Conservation (phyloP, 2,113 vertebrate species). For the Coracopsis vasa region DNA sequence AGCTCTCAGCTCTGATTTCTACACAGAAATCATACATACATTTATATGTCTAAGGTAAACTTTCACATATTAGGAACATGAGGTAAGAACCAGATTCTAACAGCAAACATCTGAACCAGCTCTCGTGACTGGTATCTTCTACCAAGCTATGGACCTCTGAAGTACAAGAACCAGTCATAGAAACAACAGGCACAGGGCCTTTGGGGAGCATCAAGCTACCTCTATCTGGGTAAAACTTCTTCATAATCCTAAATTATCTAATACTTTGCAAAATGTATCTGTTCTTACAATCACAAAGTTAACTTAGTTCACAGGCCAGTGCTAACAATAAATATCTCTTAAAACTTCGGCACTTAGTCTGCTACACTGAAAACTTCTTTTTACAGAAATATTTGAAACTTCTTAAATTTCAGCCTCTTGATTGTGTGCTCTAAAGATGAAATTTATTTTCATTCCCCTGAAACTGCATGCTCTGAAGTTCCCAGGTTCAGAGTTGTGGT, state of each 20-base stretch:
- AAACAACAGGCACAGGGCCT: not conserved
- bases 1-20: not conserved
- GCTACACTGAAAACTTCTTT: conserved; percentile 53
- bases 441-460: conserved; percentile 77
- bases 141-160: not conserved
- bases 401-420: conserved; percentile 82
- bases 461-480: conserved; percentile 77
- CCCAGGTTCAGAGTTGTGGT: conserved; percentile 78
- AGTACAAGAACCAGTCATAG: not conserved
- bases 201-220: not conserved
- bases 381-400: conserved; percentile 75
- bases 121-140: not conserved
- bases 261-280: not conserved
- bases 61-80: not conserved
- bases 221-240: not conserved
- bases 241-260: not conserved
- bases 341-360: conserved; percentile 25
- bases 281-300: not conserved
- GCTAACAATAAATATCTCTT: not conserved
- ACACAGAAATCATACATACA: not conserved
- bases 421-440: conserved; percentile 81
- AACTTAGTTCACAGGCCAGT: not conserved
- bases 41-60: not conserved
- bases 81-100: not conserved
- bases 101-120: not conserved